phyloP scores from a whole-genome alignment of 2,888 invertebrate genomes.

The Elmis aenea region DNA sequence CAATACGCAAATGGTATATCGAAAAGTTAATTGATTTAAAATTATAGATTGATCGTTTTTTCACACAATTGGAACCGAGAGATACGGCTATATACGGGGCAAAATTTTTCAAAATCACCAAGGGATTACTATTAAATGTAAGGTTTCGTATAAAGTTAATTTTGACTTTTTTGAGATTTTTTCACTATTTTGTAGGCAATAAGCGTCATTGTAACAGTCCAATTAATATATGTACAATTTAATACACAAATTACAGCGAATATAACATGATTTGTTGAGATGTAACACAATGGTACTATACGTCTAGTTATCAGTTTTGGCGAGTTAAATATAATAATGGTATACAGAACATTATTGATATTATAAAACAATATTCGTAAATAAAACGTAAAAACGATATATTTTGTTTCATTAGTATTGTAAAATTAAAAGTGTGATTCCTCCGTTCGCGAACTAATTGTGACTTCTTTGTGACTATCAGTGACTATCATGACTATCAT shows the following conservation, averaged over 20 bases:
- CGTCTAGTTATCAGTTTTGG: too few relatives aligned
- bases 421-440: too few relatives aligned
- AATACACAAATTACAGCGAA: constrained; percentile 6
- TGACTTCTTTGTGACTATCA: too few relatives aligned
- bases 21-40: background rate
- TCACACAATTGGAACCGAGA: constrained; percentile 13
- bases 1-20: background rate
- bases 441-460: too few relatives aligned
- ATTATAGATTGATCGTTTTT: constrained; percentile 15
- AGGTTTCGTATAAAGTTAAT: constrained; percentile 1
- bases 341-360: too few relatives aligned
- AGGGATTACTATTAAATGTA: constrained; percentile 11
- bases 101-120: constrained; percentile 16
- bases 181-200: constrained; percentile 8
- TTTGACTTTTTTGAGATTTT: constrained; percentile 1
- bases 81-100: constrained; percentile 12
- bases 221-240: constrained; percentile 18
- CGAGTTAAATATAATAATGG: too few relatives aligned
- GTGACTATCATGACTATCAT: too few relatives aligned
- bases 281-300: too few relatives aligned
- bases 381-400: too few relatives aligned
- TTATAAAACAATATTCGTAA: too few relatives aligned
- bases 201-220: constrained; percentile 14
- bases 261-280: constrained; percentile 7
- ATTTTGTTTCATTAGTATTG: too few relatives aligned